These are phyloP conservation scores for Xylophagus ater DNA, from an alignment of 2,888 invertebrate species.

Conservation along the genomic window DNA sequence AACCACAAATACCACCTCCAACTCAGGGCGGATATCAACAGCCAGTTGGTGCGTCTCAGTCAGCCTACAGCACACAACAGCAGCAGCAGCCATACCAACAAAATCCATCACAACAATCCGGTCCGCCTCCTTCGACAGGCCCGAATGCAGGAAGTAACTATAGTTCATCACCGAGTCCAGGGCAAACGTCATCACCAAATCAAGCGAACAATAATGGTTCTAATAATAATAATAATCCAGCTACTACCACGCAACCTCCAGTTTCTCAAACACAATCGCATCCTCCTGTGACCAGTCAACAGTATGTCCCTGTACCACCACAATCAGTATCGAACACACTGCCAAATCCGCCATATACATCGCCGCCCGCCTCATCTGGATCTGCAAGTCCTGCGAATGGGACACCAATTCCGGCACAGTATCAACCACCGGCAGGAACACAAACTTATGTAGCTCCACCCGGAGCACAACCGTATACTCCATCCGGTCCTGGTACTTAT, in stretches of 20 bases:
- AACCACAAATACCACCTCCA: constrained; percentile 28
- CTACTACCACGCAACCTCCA: constrained; percentile 16
- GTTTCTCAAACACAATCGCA: constrained; percentile 27
- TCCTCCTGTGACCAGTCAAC: constrained; percentile 20
- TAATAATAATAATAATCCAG: constrained; percentile 10
- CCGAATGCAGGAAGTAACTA: constrained; percentile 35
- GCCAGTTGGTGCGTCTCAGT: constrained; percentile 29
- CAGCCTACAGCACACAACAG: constrained; percentile 41
- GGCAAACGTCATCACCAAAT: constrained; percentile 33
- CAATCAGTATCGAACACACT: constrained; percentile 13
- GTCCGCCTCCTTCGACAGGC: constrained; percentile 14
- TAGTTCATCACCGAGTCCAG: constrained; percentile 42
- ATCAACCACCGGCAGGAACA: constrained; percentile 32
- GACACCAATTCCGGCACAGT: constrained; percentile 36
- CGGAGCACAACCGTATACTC: constrained; percentile 35
- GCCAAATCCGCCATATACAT: constrained; percentile 31
- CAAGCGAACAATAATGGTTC: constrained; percentile 11
- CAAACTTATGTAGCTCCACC: constrained; percentile 37
- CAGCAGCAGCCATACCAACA: constrained; percentile 38
- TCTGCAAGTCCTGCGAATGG: constrained; percentile 28
- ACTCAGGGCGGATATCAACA: constrained; percentile 38
- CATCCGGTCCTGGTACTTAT: constrained; percentile 37
- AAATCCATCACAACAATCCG: constrained; percentile 24
- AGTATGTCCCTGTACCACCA: constrained; percentile 31
- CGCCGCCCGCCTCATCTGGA: constrained; percentile 28